Conservation (phyloP, 2,113 vertebrate genomes). For the Malurus elegans region DNA sequence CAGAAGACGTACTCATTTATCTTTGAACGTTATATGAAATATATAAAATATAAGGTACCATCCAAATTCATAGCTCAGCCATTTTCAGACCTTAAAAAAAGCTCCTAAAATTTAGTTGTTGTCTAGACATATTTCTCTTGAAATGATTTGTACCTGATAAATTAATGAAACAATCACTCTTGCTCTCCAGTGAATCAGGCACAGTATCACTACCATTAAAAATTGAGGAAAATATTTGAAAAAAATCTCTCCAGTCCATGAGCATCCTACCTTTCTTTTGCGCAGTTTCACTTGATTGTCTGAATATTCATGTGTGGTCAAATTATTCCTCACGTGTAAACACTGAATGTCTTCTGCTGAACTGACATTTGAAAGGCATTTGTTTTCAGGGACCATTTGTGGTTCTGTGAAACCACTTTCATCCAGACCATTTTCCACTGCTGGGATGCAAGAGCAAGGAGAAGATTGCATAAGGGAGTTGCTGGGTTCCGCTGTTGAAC, state of each 20-base stretch:
- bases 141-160: neutral
- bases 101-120: neutral
- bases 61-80: neutral
- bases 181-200: neutral
- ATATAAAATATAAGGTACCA: neutral
- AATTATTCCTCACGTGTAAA: slow-evolving; percentile 54
- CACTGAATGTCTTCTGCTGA: slow-evolving; percentile 49
- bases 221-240: neutral
- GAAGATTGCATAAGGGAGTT: slow-evolving; percentile 29
- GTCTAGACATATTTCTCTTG: neutral
- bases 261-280: slow-evolving; percentile 86
- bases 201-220: neutral
- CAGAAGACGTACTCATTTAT: neutral
- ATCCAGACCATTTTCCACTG: slow-evolving; percentile 53
- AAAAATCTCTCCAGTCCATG: neutral
- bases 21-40: neutral
- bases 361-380: slow-evolving; percentile 33
- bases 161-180: neutral
- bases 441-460: neutral
- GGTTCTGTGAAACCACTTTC: slow-evolving; percentile 42
- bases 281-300: slow-evolving; percentile 81
- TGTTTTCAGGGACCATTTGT: slow-evolving; percentile 49
- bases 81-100: neutral
- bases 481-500: slow-evolving; percentile 14
- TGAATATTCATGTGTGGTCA: slow-evolving; percentile 58